phyloP scores from a whole-genome alignment of 2,113 vertebrate species.

The Delphinus delphis region DNA sequence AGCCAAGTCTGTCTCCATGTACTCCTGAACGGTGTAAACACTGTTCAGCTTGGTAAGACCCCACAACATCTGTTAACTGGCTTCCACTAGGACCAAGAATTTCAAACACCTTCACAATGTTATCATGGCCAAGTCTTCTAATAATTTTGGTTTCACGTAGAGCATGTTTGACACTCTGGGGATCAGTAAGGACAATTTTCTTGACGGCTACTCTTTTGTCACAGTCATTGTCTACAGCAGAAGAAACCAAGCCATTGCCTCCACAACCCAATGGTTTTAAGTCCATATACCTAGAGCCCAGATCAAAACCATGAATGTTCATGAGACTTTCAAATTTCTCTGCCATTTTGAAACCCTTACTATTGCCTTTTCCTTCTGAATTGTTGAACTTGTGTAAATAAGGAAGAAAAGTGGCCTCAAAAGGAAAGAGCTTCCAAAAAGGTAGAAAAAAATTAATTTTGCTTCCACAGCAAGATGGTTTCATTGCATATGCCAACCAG shows the following conservation, averaged over 20 bases:
- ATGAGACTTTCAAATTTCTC: constrained; percentile 99
- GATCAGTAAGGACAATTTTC: constrained; percentile 98
- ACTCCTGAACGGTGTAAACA: constrained; percentile 99
- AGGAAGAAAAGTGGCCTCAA: constrained; percentile 83
- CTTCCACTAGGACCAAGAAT: constrained; percentile 95
- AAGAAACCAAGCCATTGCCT: constrained; percentile 98
- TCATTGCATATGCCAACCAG: constrained; percentile 85
- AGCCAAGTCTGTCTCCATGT: constrained; percentile 98
- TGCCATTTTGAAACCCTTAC: constrained; percentile 90
- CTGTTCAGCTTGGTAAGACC: constrained; percentile 96
- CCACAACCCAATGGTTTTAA: constrained; percentile 98
- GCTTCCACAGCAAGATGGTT: constrained; percentile 84
- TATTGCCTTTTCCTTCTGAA: constrained; percentile 82
- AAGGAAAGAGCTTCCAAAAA: constrained; percentile 86
- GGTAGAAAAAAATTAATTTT: constrained; percentile 84
- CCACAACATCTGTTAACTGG: constrained; percentile 93
- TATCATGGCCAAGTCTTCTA: constrained; percentile 97
- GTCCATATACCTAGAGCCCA: constrained; percentile 99
- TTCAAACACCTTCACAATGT: constrained; percentile 99
- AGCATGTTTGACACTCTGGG: constrained; percentile 98
- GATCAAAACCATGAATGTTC: constrained; percentile 99
- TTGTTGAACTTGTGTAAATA: constrained; percentile 84
- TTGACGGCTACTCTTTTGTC: constrained; percentile 93
- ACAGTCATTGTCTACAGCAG: constrained; percentile 98
- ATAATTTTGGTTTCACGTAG: constrained; percentile 99